These are phyloP conservation scores for Netelia melanura DNA, from an alignment of 2,888 invertebrate genomes.

Conservation along the genomic window DNA sequence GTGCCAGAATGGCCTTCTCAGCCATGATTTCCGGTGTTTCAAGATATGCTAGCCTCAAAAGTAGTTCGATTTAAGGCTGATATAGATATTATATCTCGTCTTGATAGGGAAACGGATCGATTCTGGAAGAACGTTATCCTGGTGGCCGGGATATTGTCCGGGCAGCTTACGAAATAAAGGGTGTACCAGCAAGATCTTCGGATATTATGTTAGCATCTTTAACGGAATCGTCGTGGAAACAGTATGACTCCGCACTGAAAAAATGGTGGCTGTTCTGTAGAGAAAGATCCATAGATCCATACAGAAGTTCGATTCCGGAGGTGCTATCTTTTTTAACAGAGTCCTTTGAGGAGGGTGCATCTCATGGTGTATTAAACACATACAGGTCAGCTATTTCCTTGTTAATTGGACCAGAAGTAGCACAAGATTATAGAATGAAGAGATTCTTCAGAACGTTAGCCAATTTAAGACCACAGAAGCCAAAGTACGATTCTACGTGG, in stretches of 20 bases:
- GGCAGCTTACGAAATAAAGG: constrained; percentile 47
- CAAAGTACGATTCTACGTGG: constrained; percentile 70
- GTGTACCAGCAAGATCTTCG: constrained; percentile 19
- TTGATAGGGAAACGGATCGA: constrained; percentile 66
- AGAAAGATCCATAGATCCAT: constrained; percentile 28
- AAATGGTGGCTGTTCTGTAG: constrained; percentile 54
- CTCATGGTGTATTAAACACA: constrained; percentile 53
- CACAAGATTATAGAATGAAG: constrained; percentile 37
- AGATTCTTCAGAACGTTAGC: constrained; percentile 28
- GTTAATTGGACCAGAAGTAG: constrained; percentile 49
- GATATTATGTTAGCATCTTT: constrained; percentile 42
- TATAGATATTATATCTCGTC: constrained; percentile 11
- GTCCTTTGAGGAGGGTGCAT: constrained; percentile 42
- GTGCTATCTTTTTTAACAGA: constrained; percentile 46
- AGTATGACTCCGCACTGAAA: constrained; percentile 39
- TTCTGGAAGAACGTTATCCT: constrained; percentile 43
- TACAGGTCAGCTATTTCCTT: constrained; percentile 58
- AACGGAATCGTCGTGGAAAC: constrained; percentile 48
- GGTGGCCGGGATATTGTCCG: constrained; percentile 71
- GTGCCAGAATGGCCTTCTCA: constrained; percentile 65
- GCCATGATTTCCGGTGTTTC: constrained; percentile 69
- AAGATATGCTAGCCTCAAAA: constrained; percentile 29
- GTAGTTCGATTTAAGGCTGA: not conserved
- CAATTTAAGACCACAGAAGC: constrained; percentile 29
- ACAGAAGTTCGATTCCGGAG: constrained; percentile 21